Base-by-base conservation (phyloP, 1,140 invertebrate species). In the Drosophila repleta region DNA sequence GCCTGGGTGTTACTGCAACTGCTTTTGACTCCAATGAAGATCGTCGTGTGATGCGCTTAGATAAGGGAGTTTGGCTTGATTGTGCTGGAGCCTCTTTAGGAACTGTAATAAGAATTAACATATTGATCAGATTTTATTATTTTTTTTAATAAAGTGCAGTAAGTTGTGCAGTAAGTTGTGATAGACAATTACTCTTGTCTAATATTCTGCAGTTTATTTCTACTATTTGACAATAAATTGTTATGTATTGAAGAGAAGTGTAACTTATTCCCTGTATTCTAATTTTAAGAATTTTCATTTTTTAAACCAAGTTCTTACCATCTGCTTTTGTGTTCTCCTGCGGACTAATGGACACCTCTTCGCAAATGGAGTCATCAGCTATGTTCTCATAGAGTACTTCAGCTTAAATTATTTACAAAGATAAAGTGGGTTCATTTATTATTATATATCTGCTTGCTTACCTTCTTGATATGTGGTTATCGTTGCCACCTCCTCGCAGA, bases 1-100 rank as follows among this genome's bases (percentile, higher is more conserved):
- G 76, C 5, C 78, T 55, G 3, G 78, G 82, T 1, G 88, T 88
- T 11, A 35, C 32, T 11, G 32, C 32, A 10, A 35, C 32, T 35
- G 32, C 11, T 0, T 4, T 35, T 11, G 32, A 0, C 3, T 35
- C 32, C 32, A 35, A 11, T 35, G 32, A 35, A 35, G 32, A 35
- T 2, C 69, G 69, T n/a, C 73, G 65, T 7, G 20, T 51, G 10
- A 64, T 76, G 4, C 62, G 63, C 8, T 58, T 64, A 15, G 70
- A 48, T 11, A 29, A 26, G 1, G 80, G 67, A 0, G 60, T 65
- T 18, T 65, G 18, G 2, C 46, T 57, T 10, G 20, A 17, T 1
- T 64, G 15, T 0, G 49, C 70, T 11, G 24, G 41, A 10, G 15
- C 4, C 5, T 70, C 37, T 11, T 11, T n/a, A n/a, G n/a, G 15